Evolutionary conservation across 2,888 invertebrate genomes (phyloP), one percentile per base, ranked within the genome.

Genomic region (Heliconius erato): DNA sequence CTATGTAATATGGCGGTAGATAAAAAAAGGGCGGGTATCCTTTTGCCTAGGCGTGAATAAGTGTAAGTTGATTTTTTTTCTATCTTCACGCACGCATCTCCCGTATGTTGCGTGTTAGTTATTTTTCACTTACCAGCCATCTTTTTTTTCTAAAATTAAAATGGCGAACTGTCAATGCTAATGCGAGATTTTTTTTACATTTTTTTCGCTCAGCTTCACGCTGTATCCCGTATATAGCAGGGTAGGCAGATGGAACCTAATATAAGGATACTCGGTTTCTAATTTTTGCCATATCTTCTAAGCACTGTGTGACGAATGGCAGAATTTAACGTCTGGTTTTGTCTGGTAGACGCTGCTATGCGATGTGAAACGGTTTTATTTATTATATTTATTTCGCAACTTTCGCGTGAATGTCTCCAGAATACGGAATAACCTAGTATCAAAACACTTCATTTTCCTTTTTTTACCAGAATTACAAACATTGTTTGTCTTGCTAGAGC

Each of bases 1-100:
- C 68, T 80, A 83, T 83, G 80, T 82, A 84, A 83, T 79, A 83
- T 76, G 83, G 80, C 80, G 81, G 81, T 78, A 79, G 65, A 54
- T 65, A 81, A 79, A 71, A 81, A 76, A 72, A 80, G 84, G 84
- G 84, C 83, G 83, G 78, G 76, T 78, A 80, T 74, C 78, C 65
- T 72, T 63, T 76, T 79, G 71, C 77, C 79, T 68, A 74, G 79
- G 65, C 79, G 81, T 79, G 77, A 54, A 65, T 79, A 76, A 77
- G 77, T 67, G 77, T 71, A n/a, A 26, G 54, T 59, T 40, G 59
- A 54, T 79, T 49, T 71, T 69, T 79, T 32, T 79, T 71, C 23
- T 44, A 40, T 71, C 16, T 44, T 63, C 63, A 63, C 63, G 63
- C 71, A 71, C 71, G n/a, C 40, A 40, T 26, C 71, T 71, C 71